Percentiles rank a stretch among this genome's conserved stretches.
Conservation (phyloP, 1,140 invertebrate species). For the Chrysopa pallens region DNA sequence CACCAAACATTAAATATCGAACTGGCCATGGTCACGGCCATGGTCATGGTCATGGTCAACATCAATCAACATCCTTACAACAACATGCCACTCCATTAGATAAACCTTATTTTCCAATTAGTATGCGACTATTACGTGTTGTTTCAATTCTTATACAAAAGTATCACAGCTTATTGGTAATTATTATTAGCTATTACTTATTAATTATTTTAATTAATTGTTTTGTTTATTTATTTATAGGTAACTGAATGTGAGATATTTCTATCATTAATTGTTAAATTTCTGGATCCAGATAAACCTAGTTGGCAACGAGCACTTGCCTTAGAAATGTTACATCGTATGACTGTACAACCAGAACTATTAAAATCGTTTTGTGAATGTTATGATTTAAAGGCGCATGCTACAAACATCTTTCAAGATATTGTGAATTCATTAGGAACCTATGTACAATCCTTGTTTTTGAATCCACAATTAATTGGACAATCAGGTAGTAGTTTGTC, state of each 20-base stretch:
- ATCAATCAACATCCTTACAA: conserved; percentile 23
- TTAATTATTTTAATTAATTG: conserved; percentile 3
- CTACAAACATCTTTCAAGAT: conserved; percentile 85
- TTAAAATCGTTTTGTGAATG: conserved; percentile 83
- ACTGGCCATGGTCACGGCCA: conserved; percentile 1
- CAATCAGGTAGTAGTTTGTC: conserved; percentile 18
- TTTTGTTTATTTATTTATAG: conserved; percentile 28
- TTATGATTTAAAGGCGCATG: conserved; percentile 86
- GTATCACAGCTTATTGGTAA: conserved; percentile 82
- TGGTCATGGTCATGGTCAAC: conserved; percentile 1
- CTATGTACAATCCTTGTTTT: conserved; percentile 88
- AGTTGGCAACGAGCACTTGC: conserved; percentile 89
- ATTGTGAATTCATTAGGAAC: conserved; percentile 89
- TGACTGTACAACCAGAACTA: conserved; percentile 72
- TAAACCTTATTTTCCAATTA: conserved; percentile 93
- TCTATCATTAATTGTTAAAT: conserved; percentile 89
- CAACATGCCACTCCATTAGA: conserved; percentile 48
- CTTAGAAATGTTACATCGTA: conserved; percentile 88
- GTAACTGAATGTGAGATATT: conserved; percentile 98
- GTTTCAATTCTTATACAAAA: conserved; percentile 86
- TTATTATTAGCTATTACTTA: conserved; percentile 16
- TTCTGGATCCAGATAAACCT: conserved; percentile 90
- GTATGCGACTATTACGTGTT: conserved; percentile 81
- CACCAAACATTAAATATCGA: conserved; percentile 56
- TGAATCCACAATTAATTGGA: conserved; percentile 36